Evolutionary conservation across 2,113 vertebrate species (phyloP).

Genomic region (Lasiurus borealis): DNA sequence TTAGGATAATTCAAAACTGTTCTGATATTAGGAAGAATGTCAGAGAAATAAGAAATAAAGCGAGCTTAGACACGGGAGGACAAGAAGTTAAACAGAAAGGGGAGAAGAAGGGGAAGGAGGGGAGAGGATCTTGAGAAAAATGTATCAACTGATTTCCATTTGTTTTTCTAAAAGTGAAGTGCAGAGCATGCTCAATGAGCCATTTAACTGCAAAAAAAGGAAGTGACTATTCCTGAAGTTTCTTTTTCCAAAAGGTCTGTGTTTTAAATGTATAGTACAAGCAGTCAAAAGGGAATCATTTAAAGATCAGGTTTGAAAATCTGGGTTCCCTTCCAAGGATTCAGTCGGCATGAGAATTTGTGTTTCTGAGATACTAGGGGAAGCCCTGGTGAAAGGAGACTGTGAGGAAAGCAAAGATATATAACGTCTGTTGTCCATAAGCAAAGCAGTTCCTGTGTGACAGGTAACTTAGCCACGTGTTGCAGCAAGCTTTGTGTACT

Average conservation of each 20-base stretch:
- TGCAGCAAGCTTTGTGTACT: too few species aligned
- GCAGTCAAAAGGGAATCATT: slow-evolving; percentile 42
- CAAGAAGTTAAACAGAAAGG: not conserved
- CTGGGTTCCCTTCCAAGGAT: slow-evolving; percentile 51
- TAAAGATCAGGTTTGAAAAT: slow-evolving; percentile 66
- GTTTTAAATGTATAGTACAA: slow-evolving; percentile 25
- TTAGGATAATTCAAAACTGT: slow-evolving; percentile 50
- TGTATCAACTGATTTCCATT: not conserved
- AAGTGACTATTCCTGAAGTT: slow-evolving; percentile 59
- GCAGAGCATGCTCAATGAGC: slow-evolving; percentile 19
- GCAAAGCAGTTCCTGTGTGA: not conserved
- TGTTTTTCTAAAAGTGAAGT: slow-evolving; percentile 59
- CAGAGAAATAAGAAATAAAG: slow-evolving; percentile 18
- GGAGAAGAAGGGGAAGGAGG: accelerated
- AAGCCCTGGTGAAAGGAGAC: slow-evolving; percentile 1
- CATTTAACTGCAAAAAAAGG: slow-evolving; percentile 33
- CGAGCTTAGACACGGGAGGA: not conserved
- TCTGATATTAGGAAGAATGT: slow-evolving; percentile 49
- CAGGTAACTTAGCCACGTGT: not conserved
- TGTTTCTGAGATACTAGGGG: slow-evolving; percentile 44
- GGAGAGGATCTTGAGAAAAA: not conserved
- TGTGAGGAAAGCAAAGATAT: not conserved
- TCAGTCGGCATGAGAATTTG: slow-evolving; percentile 55
- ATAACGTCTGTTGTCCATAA: too few species aligned
- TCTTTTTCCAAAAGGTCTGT: slow-evolving; percentile 61